A percentile compares a stretch with the other conserved stretches of the same genome.
These are phyloP conservation scores for Brachypalpus laphriformis DNA, from an alignment of 2,888 invertebrate genomes.

Conservation along the genomic window DNA sequence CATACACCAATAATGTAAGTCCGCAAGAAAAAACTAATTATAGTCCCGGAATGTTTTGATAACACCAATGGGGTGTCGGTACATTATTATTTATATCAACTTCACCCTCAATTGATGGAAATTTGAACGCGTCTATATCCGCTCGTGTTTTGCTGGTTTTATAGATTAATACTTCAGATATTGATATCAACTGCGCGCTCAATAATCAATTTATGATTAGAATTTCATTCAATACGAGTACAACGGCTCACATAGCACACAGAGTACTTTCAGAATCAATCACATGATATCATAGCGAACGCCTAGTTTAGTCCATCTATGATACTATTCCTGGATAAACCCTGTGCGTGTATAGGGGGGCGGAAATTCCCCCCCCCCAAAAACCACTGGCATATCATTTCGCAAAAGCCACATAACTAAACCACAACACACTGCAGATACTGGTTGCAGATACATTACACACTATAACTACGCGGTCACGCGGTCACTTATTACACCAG, in stretches of 20 bases:
- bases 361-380: not conserved
- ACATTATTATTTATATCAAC: conserved; percentile 25
- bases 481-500: conserved; percentile 59
- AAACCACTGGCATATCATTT: conserved; percentile 5
- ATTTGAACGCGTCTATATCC: conserved; percentile 20
- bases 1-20: not conserved
- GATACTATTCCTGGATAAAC: conserved; percentile 11
- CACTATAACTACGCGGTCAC: conserved; percentile 49
- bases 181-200: conserved; percentile 13
- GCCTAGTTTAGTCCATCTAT: not conserved
- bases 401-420: not conserved
- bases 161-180: conserved; percentile 11
- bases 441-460: conserved; percentile 39
- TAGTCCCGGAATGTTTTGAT: not conserved
- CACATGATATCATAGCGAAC: conserved; percentile 44
- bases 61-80: not conserved
- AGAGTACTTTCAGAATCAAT: conserved; percentile 15
- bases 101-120: conserved; percentile 4
- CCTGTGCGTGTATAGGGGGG: not conserved
- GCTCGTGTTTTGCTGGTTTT: not conserved
- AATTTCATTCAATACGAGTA: conserved; percentile 25
- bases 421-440: conserved; percentile 34
- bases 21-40: not conserved
- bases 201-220: conserved; percentile 51
- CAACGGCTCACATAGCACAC: not conserved